Evolutionary conservation across 1,140 invertebrate genomes (phyloP).

Genomic region (Zaprionus lachaisei): DNA sequence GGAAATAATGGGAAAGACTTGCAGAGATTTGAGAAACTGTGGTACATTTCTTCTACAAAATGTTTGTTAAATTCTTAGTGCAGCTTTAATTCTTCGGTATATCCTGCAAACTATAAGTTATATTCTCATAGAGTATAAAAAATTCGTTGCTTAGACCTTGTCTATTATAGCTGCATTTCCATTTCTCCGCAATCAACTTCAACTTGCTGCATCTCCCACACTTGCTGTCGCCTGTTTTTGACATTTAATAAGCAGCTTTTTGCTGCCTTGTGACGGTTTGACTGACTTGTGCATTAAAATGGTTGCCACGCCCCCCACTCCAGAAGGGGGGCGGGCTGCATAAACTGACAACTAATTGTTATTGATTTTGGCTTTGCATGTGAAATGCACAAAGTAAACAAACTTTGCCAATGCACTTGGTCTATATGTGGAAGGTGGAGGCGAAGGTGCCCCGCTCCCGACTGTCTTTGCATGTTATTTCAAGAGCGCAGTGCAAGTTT

Average conservation of each 20-base stretch:
- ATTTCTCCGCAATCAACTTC: background rate
- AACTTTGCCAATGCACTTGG: constrained; percentile 30
- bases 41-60: no score
- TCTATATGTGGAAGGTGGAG: background rate
- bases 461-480: constrained; percentile 22
- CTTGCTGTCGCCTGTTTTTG: background rate
- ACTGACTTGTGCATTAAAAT: constrained; percentile 37
- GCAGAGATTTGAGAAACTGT: no score
- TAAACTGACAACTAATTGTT: constrained; percentile 48
- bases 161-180: background rate
- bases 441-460: background rate
- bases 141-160: background rate
- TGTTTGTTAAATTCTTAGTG: no score
- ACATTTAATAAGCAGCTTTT: constrained; percentile 18
- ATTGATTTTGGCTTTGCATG: constrained; percentile 52
- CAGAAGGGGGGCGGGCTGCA: constrained; percentile 6
- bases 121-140: background rate
- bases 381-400: background rate
- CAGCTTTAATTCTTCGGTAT: no score
- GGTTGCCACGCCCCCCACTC: background rate
- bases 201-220: constrained; percentile 2
- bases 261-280: constrained; percentile 7
- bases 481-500: constrained; percentile 34
- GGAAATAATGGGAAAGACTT: no score
- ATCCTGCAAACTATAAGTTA: no score